Evolutionary conservation across 2,797 vertebrate species (phyloP), one percentile per base, ranked within the genome.

Genomic region (Acanthurus lineatus): DNA sequence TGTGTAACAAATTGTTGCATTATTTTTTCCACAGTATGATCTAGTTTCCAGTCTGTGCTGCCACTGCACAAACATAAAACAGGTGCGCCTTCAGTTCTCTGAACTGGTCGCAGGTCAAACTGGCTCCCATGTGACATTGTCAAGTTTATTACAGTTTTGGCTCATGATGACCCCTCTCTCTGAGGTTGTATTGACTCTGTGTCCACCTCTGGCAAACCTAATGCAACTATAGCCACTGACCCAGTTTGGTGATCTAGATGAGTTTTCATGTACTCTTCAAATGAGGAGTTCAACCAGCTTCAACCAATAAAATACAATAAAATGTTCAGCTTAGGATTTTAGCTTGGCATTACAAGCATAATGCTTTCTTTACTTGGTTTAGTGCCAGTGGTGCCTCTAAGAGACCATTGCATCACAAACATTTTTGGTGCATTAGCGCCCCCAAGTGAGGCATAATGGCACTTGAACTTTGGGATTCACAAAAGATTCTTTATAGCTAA

Each of bases 361-460:
- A 52, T 3, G 20, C 48, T 76, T 6, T 25, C 12, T 32, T 17
- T 10, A 22, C 42, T 32, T 16, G 12, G 11, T 71, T 48, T 66
- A 20, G 51, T n/a, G 9, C 6, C 2, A 73, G 51, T 9, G 42
- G 49, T n/a, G 66, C 35, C 17, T 54, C 54, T 14, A 45, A 15
- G 1, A 42, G 1, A 35, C n/a, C 12, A 0, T 6, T 14, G 11
- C 17, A 12, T 28, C 10, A 17, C 7, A 6, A 59, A 63, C 0
- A 6, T 49, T 66, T 82, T 8, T 76, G 28, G 68, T 79, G 53
- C 68, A 64, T 2, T 90, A 54, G 89, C 80, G 88, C 93, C 93
- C 82, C 87, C 93, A 71, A 69, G 86, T 91, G 94, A 74, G 8
- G 12, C 7, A 69, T 6, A 7, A 11, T 42, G 47, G 78, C 4